Percentiles rank a stretch among this genome's conserved stretches.
These are phyloP conservation scores for Papilio dardanus DNA, from an alignment of 1,140 invertebrate species.

Conservation along the genomic window DNA sequence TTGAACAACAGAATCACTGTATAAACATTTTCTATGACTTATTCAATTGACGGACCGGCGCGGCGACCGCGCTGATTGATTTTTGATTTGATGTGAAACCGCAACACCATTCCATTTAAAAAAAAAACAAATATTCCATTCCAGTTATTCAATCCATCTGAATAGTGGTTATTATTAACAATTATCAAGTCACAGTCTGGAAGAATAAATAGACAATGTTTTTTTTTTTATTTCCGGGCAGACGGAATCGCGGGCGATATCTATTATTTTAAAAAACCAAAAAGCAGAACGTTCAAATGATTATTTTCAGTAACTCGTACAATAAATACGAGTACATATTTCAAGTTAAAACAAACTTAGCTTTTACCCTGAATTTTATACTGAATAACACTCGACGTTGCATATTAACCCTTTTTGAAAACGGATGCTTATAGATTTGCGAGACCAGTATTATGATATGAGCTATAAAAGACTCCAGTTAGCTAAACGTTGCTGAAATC, in stretches of 20 bases:
- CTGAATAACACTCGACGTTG: not conserved
- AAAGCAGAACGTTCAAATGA: not conserved
- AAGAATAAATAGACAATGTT: no score
- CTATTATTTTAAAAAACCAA: no score
- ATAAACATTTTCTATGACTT: constrained; percentile 24
- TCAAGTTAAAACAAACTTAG: constrained; percentile 1
- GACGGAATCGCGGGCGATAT: no score
- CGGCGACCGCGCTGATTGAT: constrained; percentile 46
- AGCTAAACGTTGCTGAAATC: constrained; percentile 50
- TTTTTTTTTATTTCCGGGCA: no score
- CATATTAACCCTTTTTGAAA: not conserved
- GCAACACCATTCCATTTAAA: constrained; percentile 47
- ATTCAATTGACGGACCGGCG: constrained; percentile 35
- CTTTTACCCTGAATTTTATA: not conserved
- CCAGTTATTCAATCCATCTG: no score
- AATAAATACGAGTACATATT: not conserved
- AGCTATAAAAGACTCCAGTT: constrained; percentile 40
- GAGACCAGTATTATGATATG: not conserved
- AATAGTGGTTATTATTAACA: no score
- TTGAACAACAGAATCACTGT: not conserved
- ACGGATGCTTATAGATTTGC: not conserved
- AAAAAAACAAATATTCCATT: constrained; percentile 10
- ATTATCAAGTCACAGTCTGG: no score
- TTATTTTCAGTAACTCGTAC: not conserved
- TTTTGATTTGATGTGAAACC: constrained; percentile 54